phyloP scores from a whole-genome alignment of 2,888 invertebrate genomes.

The Gryllus longicercus region DNA sequence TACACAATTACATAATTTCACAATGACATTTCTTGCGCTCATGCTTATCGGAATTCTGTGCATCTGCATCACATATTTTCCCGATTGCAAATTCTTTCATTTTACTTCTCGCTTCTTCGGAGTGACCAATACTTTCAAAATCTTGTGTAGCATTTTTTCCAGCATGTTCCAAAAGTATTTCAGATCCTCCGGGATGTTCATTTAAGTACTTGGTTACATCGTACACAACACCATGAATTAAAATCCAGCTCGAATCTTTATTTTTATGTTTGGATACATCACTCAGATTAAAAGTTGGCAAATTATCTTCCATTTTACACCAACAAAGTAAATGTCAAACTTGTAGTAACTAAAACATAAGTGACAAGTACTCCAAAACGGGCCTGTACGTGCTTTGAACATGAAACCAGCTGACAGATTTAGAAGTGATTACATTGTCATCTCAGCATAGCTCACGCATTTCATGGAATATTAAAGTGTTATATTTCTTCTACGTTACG shows the following conservation, averaged over 20 bases:
- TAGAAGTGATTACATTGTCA: too few relatives aligned
- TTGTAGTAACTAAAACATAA: background rate
- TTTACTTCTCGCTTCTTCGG: background rate
- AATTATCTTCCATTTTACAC: background rate
- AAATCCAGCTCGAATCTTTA: background rate
- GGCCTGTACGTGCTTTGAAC: too few relatives aligned
- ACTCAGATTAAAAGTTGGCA: background rate
- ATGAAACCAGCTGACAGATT: too few relatives aligned
- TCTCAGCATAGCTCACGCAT: too few relatives aligned
- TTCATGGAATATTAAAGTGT: too few relatives aligned
- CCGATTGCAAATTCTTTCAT: background rate
- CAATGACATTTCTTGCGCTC: conserved; percentile 1
- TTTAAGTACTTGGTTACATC: conserved; percentile 9
- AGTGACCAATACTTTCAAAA: background rate
- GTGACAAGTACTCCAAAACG: too few relatives aligned
- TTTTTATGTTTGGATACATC: background rate
- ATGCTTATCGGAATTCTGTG: background rate
- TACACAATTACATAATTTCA: background rate
- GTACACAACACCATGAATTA: background rate
- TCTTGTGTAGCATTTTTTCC: background rate
- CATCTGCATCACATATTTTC: background rate
- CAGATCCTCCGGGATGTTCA: background rate
- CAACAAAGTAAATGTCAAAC: background rate
- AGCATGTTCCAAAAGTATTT: background rate
- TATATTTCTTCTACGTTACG: too few relatives aligned